Base-by-base conservation (phyloP, 2,888 invertebrate species). In the Lydus trimaculatus region DNA sequence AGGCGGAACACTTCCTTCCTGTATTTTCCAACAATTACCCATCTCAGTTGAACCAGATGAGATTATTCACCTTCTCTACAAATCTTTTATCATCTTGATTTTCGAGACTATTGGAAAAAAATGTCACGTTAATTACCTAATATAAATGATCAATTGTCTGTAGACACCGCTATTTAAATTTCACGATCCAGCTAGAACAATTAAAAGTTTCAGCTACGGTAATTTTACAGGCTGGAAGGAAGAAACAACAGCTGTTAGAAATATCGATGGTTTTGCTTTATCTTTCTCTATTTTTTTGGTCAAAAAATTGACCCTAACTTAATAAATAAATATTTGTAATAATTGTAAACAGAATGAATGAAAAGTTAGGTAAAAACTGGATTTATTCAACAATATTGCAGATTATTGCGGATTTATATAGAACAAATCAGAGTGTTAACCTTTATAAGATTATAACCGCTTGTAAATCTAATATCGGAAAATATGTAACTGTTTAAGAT, bases 1-100 rank as follows among this genome's bases (percentile, higher is more conserved):
- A 71, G 67, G 71, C 67, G 71, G 52, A 71, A 71, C 71, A 58
- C 66, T 76, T 75, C 76, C 77, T 77, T 77, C 77, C 77, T 76
- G 77, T 76, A 70, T 70, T 52, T 23, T 13, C 15, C 69, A 48
- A 72, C 67, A 76, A 75, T 75, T 73, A 74, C 72, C 73, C 74
- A 70, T 72, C 61, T 64, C 67, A 69, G 63, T 69, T 75, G 74
- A 43, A 75, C 73, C 74, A 71, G 39, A 72, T 69, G 73, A 70
- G 75, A 73, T 72, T 75, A 68, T 75, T 73, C 72, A 75, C 73
- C 75, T 75, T 74, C 23, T 33, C 15, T 59, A 1, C 33, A 9
- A 39, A 69, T n/a, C n/a, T n/a, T n/a, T n/a, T n/a, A 43, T 52
- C 23, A 52, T 52, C 52, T 52, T 11, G 48, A 48, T 48, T 23